These are phyloP conservation scores for Lateolabrax maculatus DNA, from an alignment of 2,797 vertebrate genomes.

Conservation along the genomic window DNA sequence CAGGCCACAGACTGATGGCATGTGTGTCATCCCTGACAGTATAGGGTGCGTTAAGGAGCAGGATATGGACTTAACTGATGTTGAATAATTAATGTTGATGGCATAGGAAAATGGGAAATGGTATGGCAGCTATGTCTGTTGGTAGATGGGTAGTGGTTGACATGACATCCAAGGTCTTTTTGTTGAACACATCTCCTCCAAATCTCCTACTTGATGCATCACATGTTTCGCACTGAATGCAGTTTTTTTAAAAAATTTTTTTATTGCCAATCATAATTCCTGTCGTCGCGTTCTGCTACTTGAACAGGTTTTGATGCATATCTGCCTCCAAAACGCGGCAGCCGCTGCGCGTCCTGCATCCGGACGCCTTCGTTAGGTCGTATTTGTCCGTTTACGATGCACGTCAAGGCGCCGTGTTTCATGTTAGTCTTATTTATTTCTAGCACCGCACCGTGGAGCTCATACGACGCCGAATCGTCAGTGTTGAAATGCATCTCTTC, in stretches of 20 bases:
- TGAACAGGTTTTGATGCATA: slow-evolving; percentile 58
- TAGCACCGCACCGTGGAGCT: slow-evolving; percentile 31
- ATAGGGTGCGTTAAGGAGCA: slow-evolving; percentile 49
- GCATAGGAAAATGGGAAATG: slow-evolving; percentile 58
- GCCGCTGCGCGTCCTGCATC: slow-evolving; percentile 63
- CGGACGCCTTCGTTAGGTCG: slow-evolving; percentile 75
- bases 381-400: slow-evolving; percentile 69
- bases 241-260: too few relatives aligned
- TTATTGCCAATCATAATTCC: slow-evolving; percentile 60
- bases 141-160: slow-evolving; percentile 31
- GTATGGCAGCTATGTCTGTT: slow-evolving; percentile 46
- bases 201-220: slow-evolving; percentile 30
- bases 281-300: slow-evolving; percentile 39
- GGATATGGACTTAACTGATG: slow-evolving; percentile 61
- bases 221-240: slow-evolving; percentile 43
- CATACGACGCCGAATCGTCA: slow-evolving; percentile 10
- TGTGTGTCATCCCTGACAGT: slow-evolving; percentile 42
- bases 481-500: slow-evolving; percentile 33
- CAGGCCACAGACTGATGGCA: slow-evolving; percentile 31
- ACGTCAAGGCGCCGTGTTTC: slow-evolving; percentile 66
- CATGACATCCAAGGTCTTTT: slow-evolving; percentile 7
- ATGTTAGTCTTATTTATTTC: slow-evolving; percentile 55
- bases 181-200: slow-evolving; percentile 35
- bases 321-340: slow-evolving; percentile 53
- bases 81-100: slow-evolving; percentile 80